These are phyloP conservation scores for Grantiella picta DNA, from an alignment of 2,113 vertebrate species.

Conservation along the genomic window DNA sequence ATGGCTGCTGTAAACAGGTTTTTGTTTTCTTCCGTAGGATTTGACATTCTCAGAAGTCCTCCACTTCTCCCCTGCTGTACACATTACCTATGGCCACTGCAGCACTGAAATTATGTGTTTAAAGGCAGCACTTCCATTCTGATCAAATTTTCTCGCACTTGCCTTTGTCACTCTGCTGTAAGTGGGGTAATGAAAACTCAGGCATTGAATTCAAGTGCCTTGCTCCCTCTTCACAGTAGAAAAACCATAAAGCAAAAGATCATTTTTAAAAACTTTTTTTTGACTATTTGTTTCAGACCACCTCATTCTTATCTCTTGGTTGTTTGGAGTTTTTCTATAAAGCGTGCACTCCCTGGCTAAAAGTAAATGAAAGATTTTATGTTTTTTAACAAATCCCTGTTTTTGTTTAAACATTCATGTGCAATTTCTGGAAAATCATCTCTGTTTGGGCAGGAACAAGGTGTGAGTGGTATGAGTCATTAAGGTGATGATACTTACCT, in stretches of 20 bases:
- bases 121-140: neutral
- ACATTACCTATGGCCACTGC: neutral
- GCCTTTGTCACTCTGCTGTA: neutral
- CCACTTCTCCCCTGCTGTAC: neutral
- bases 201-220: neutral
- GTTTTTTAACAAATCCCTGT: neutral
- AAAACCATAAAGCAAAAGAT: neutral
- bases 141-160: neutral
- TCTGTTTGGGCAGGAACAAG: neutral
- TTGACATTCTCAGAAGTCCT: neutral
- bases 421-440: neutral
- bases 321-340: neutral
- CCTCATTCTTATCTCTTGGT: neutral
- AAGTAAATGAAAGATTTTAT: neutral
- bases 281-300: neutral
- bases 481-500: neutral
- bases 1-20: neutral
- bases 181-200: neutral
- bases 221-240: neutral
- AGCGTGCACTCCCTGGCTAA: neutral
- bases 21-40: neutral
- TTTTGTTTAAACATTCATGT: neutral
- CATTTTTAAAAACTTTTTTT: rapidly evolving
- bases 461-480: neutral
- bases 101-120: neutral